Conservation (phyloP, 2,113 vertebrate species). For the Glareola pratincola region DNA sequence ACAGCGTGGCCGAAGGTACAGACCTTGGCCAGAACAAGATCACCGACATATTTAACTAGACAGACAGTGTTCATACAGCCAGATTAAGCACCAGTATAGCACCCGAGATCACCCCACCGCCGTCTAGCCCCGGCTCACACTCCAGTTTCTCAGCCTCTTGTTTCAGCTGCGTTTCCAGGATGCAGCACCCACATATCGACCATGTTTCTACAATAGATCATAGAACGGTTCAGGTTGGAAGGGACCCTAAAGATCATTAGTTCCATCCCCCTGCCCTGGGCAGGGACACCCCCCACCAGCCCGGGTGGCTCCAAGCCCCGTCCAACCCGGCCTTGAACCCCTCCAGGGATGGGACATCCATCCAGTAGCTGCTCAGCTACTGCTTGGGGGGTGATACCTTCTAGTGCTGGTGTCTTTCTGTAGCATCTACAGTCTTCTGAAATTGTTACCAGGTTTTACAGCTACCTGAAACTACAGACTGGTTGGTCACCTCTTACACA, state of each 20-base stretch:
- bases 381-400: too few species aligned
- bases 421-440: not conserved
- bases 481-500: not conserved
- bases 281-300: too few species aligned
- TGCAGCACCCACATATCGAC: not conserved
- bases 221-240: too few species aligned
- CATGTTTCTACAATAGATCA: rapidly evolving
- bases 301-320: too few species aligned
- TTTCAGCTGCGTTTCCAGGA: not conserved
- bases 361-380: not conserved
- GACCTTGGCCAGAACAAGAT: not conserved
- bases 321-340: too few species aligned
- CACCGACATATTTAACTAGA: rapidly evolving
- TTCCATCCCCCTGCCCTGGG: too few species aligned
- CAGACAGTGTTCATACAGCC: rapidly evolving
- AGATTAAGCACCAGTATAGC: not conserved
- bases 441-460: not conserved
- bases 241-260: too few species aligned
- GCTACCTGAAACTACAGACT: not conserved
- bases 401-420: not conserved
- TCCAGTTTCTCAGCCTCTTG: not conserved
- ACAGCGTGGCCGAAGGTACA: not conserved
- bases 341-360: too few species aligned
- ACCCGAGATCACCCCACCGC: rapidly evolving
- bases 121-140: not conserved